Evolutionary conservation across 1,140 invertebrate genomes (phyloP).

Genomic region (Ganaspis sp.): DNA sequence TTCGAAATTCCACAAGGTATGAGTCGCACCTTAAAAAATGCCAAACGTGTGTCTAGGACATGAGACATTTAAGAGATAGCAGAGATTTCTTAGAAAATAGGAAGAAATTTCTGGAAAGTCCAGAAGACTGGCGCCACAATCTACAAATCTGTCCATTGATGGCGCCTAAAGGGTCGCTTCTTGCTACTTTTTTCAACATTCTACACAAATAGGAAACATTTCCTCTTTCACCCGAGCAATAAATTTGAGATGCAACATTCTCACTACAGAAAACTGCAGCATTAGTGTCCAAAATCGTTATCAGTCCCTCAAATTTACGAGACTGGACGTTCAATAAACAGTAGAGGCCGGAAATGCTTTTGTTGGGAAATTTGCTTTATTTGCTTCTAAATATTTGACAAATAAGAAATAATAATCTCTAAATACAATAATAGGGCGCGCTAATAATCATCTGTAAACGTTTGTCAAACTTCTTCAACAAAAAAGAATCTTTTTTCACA

Average conservation of each 20-base stretch:
- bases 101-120: neutral
- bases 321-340: too few relatives aligned
- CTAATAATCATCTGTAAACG: too few relatives aligned
- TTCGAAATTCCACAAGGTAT: neutral
- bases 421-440: too few relatives aligned
- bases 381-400: too few relatives aligned
- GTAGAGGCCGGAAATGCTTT: too few relatives aligned
- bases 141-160: neutral
- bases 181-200: neutral
- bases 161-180: neutral
- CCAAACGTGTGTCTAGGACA: neutral
- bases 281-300: too few relatives aligned
- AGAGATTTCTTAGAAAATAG: neutral
- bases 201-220: neutral
- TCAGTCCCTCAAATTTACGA: neutral
- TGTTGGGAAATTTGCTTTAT: too few relatives aligned
- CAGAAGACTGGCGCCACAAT: constrained; percentile 9
- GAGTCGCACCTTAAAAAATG: neutral
- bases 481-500: too few relatives aligned
- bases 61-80: neutral
- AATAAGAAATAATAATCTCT: too few relatives aligned
- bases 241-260: neutral
- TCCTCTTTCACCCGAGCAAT: neutral
- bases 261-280: too few relatives aligned
- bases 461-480: too few relatives aligned